These are phyloP conservation scores for Drosophila borealis DNA, from an alignment of 2,888 invertebrate genomes.

Conservation along the genomic window DNA sequence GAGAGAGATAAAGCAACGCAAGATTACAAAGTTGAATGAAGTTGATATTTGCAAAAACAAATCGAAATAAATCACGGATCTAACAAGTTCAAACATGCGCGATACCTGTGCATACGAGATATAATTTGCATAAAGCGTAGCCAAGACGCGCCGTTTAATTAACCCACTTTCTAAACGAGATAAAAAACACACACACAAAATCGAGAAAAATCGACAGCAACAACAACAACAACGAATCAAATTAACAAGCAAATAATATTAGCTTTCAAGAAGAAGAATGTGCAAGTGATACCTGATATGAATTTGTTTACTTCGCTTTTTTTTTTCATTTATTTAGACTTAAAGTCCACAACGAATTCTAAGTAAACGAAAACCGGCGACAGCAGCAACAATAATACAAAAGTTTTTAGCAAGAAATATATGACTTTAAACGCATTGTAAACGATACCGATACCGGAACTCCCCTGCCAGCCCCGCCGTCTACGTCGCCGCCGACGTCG, in stretches of 20 bases:
- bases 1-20: slow-evolving; percentile 46
- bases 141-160: slow-evolving; percentile 63
- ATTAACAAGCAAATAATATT: slow-evolving; percentile 67
- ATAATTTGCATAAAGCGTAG: slow-evolving; percentile 66
- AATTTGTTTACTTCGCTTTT: slow-evolving; percentile 51
- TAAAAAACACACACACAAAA: slow-evolving; percentile 43
- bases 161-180: slow-evolving; percentile 79
- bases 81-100: slow-evolving; percentile 54
- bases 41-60: slow-evolving; percentile 65
- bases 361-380: slow-evolving; percentile 49
- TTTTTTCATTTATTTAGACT: slow-evolving; percentile 37
- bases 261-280: slow-evolving; percentile 47
- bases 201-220: slow-evolving; percentile 48
- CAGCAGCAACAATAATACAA: slow-evolving; percentile 22
- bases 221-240: slow-evolving; percentile 56
- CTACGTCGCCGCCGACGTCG: not conserved
- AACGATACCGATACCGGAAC: slow-evolving; percentile 67
- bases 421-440: slow-evolving; percentile 56
- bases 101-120: slow-evolving; percentile 27
- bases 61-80: slow-evolving; percentile 68
- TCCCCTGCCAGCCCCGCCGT: slow-evolving; percentile 11
- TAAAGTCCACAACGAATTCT: slow-evolving; percentile 44
- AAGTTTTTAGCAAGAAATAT: slow-evolving; percentile 43
- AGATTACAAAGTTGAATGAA: slow-evolving; percentile 78
- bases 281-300: slow-evolving; percentile 63